Evolutionary conservation across 2,888 invertebrate species (phyloP).

Genomic region (Cerceris rybyensis): DNA sequence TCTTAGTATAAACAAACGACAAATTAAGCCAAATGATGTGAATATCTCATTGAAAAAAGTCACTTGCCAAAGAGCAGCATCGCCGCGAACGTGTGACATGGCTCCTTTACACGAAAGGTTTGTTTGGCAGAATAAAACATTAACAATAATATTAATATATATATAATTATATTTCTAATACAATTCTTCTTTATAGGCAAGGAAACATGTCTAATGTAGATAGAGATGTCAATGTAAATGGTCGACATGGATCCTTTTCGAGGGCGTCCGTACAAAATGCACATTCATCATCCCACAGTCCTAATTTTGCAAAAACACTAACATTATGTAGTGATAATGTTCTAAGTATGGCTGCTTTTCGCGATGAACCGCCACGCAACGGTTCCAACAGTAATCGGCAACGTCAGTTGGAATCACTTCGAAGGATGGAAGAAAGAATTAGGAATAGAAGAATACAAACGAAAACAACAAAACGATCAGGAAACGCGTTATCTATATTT

Average conservation of each 20-base stretch:
- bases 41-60: constrained; percentile 74
- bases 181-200: constrained; percentile 72
- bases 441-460: constrained; percentile 77
- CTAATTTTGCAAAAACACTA: constrained; percentile 57
- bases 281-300: constrained; percentile 34
- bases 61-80: constrained; percentile 66
- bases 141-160: neutral
- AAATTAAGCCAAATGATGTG: constrained; percentile 73
- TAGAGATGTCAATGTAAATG: constrained; percentile 89
- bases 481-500: constrained; percentile 91
- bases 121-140: constrained; percentile 1
- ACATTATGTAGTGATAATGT: constrained; percentile 79
- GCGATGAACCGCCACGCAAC: constrained; percentile 72
- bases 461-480: constrained; percentile 84
- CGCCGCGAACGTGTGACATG: constrained; percentile 51
- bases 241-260: constrained; percentile 84
- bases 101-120: constrained; percentile 70
- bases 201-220: constrained; percentile 84
- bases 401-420: constrained; percentile 85
- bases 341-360: constrained; percentile 85
- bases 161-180: neutral
- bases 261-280: constrained; percentile 55
- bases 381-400: constrained; percentile 83
- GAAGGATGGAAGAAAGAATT: constrained; percentile 86
- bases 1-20: constrained; percentile 83